Percentiles rank a stretch among this genome's conserved stretches.
These are phyloP conservation scores for Crotophaga sulcirostris DNA, from an alignment of 2,113 vertebrate genomes.

Conservation along the genomic window DNA sequence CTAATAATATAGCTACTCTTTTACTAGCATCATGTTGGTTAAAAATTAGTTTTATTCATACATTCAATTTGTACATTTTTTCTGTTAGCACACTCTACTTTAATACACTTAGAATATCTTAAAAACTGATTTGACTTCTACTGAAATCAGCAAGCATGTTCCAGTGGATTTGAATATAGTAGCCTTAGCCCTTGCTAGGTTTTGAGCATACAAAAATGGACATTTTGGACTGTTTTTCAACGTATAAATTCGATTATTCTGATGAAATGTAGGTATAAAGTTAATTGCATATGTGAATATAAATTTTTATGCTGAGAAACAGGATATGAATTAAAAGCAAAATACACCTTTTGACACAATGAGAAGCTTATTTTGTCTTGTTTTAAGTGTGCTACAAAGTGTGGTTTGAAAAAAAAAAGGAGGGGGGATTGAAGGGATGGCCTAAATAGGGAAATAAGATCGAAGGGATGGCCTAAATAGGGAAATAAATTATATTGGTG, in stretches of 20 bases:
- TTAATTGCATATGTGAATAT: not conserved
- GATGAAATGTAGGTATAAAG: not conserved
- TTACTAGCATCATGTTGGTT: not conserved
- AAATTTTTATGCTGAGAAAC: not conserved
- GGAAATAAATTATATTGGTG: not conserved
- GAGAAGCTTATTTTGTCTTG: not conserved
- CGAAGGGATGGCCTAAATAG: not conserved
- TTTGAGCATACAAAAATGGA: not conserved
- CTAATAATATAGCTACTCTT: not conserved
- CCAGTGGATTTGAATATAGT: not conserved
- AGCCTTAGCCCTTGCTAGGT: not conserved
- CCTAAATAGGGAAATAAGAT: not conserved
- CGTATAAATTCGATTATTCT: not conserved
- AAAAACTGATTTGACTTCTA: not conserved
- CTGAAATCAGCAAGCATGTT: not conserved
- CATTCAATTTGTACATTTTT: not conserved
- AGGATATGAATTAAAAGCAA: not conserved
- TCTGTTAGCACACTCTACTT: not conserved
- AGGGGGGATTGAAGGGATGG: not conserved
- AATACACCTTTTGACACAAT: not conserved
- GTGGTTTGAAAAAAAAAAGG: not conserved
- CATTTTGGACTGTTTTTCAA: not conserved
- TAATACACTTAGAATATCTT: not conserved
- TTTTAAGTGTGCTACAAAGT: not conserved
- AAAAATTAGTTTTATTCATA: not conserved